Evolutionary conservation across 1,140 invertebrate species (phyloP).

Genomic region (Plodia interpunctella): DNA sequence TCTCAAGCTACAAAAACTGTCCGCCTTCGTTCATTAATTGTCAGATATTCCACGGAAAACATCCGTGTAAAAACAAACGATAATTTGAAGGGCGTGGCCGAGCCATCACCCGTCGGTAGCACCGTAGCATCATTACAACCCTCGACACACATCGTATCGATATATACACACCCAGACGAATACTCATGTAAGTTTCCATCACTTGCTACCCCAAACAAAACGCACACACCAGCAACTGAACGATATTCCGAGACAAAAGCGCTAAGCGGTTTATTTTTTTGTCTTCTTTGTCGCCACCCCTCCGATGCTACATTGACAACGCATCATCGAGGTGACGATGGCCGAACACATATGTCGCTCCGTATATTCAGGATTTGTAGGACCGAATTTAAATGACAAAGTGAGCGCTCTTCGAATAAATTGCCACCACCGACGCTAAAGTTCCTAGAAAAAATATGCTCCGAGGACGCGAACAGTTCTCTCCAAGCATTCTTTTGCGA

Average conservation of each 20-base stretch:
- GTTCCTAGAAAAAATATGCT: slow-evolving; percentile 18
- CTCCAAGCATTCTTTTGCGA: slow-evolving; percentile 32
- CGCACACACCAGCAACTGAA: slow-evolving; percentile 22
- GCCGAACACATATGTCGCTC: slow-evolving; percentile 31
- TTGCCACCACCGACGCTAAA: slow-evolving; percentile 33
- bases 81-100: slow-evolving; percentile 55
- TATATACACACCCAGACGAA: slow-evolving; percentile 23
- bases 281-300: slow-evolving; percentile 51
- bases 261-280: slow-evolving; percentile 73
- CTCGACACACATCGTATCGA: slow-evolving; percentile 32
- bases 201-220: slow-evolving; percentile 44
- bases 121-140: slow-evolving; percentile 38
- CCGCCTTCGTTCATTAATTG: slow-evolving; percentile 1
- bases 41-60: background rate
- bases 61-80: slow-evolving; percentile 36
- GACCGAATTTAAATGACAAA: slow-evolving; percentile 52
- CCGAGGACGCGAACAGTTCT: slow-evolving; percentile 22
- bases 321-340: slow-evolving; percentile 36
- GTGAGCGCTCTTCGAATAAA: slow-evolving; percentile 28
- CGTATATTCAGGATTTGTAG: slow-evolving; percentile 30
- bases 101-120: slow-evolving; percentile 42
- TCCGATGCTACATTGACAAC: slow-evolving; percentile 32
- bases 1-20: background rate
- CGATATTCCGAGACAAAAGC: slow-evolving; percentile 55
- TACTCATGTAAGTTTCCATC: slow-evolving; percentile 28